A percentile compares a stretch with the other conserved stretches of the same genome.
Conservation (phyloP, 2,888 invertebrate species). For the Spisula solida region DNA sequence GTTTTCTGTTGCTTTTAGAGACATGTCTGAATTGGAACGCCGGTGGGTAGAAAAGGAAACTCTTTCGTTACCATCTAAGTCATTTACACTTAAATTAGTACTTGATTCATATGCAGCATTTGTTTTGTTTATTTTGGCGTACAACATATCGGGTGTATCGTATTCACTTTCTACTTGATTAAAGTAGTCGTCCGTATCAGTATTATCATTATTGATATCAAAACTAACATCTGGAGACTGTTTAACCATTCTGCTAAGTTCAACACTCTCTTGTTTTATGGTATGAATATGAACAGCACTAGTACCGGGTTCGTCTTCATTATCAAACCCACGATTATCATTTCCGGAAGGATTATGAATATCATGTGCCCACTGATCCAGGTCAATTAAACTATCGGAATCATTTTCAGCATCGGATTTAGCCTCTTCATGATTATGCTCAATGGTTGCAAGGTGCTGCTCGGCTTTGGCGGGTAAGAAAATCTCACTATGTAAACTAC, state of each 20-base stretch:
- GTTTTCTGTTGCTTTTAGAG: conserved; percentile 39
- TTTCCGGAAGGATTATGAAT: conserved; percentile 33
- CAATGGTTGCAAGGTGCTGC: not conserved
- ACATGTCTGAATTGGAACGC: not conserved
- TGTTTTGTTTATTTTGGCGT: conserved; percentile 61
- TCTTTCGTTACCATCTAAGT: not conserved
- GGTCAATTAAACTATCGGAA: conserved; percentile 61
- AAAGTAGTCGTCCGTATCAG: conserved; percentile 14
- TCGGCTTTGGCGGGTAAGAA: conserved; percentile 66
- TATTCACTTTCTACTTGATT: conserved; percentile 36
- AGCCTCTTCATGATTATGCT: conserved; percentile 14
- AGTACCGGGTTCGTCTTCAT: conserved; percentile 58
- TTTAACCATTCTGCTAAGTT: not conserved
- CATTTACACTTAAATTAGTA: conserved; percentile 26
- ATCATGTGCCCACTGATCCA: conserved; percentile 60
- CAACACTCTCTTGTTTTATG: not conserved
- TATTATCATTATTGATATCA: not conserved
- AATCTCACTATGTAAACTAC: conserved; percentile 72
- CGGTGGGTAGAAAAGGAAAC: not conserved
- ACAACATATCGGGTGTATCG: conserved; percentile 50
- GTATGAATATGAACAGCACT: conserved; percentile 37
- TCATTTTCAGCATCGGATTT: conserved; percentile 49
- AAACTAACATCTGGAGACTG: not conserved
- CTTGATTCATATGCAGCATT: conserved; percentile 35
- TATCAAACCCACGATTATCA: conserved; percentile 58